A percentile compares a stretch with the other conserved stretches of the same genome.
phyloP scores from a whole-genome alignment of 1,140 invertebrate genomes.

The Meloidogyne floridensis region DNA sequence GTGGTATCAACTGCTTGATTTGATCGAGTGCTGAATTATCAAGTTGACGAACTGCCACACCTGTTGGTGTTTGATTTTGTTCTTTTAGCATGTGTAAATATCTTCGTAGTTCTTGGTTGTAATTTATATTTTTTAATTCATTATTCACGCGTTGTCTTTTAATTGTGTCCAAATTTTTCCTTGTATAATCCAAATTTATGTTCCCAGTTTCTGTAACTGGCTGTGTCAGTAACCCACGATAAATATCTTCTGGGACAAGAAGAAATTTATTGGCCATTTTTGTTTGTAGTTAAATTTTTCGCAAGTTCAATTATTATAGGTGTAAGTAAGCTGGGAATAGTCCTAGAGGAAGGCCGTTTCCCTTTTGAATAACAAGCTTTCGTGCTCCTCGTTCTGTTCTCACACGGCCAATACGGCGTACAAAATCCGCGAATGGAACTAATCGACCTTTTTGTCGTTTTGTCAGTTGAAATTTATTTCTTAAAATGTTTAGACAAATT shows the following conservation, averaged over 20 bases:
- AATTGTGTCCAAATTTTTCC: too few relatives aligned
- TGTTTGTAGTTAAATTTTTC: conserved; percentile 4
- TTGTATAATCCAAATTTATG: conserved; percentile 17
- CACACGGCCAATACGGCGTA: not conserved
- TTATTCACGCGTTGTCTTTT: too few relatives aligned
- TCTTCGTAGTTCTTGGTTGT: conserved; percentile 14
- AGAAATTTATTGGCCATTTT: conserved; percentile 23
- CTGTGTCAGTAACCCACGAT: conserved; percentile 2
- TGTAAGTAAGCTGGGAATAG: conserved; percentile 23
- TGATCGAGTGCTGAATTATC: not conserved
- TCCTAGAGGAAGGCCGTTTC: not conserved
- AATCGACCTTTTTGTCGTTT: not conserved
- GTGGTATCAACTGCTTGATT: too few relatives aligned
- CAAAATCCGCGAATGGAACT: conserved; percentile 19
- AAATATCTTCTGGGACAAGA: conserved; percentile 31
- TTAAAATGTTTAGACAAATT: too few relatives aligned
- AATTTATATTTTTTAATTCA: too few relatives aligned
- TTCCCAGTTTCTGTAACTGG: not conserved
- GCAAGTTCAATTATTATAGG: conserved; percentile 20
- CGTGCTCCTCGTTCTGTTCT: not conserved
- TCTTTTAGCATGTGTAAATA: conserved; percentile 31
- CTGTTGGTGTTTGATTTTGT: conserved; percentile 10
- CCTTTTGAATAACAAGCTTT: conserved; percentile 27
- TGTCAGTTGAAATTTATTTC: too few relatives aligned
- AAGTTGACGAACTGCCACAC: not conserved